These are phyloP conservation scores for Pantelozetes paolii DNA, from an alignment of 2,888 invertebrate genomes.

Conservation along the genomic window DNA sequence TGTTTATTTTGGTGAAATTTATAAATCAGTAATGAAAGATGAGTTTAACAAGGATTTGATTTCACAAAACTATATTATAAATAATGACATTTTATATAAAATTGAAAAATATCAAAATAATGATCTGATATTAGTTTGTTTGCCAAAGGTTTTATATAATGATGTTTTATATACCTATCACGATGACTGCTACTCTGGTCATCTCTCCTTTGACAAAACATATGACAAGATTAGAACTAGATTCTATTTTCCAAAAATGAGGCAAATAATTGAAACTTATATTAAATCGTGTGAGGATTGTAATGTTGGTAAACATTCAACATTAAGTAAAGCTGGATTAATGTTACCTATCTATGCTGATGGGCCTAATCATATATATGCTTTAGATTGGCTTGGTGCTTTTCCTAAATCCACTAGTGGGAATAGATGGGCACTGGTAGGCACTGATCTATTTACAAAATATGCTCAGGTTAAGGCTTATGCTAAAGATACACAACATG, in stretches of 20 bases:
- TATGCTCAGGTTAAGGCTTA: too few species aligned
- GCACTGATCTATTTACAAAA: too few species aligned
- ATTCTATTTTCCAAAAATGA: conserved; percentile 38
- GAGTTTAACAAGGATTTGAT: too few species aligned
- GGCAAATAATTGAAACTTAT: conserved; percentile 31
- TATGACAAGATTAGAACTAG: conserved; percentile 22
- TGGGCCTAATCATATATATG: too few species aligned
- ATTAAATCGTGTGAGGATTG: conserved; percentile 18
- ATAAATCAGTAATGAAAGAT: background rate
- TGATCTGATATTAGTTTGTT: background rate
- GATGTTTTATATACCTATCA: conserved; percentile 45
- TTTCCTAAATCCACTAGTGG: too few species aligned
- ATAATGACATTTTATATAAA: conserved; percentile 10
- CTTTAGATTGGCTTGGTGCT: too few species aligned
- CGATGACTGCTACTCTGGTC: conserved; percentile 43
- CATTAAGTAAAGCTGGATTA: conserved; percentile 24
- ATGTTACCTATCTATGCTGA: conserved; percentile 33
- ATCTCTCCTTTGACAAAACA: conserved; percentile 38
- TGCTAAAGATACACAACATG: too few species aligned
- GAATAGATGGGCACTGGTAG: too few species aligned
- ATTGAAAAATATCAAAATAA: background rate
- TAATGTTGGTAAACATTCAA: conserved; percentile 39
- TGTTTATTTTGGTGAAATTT: too few species aligned
- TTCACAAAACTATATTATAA: background rate
- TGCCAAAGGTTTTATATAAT: conserved; percentile 42